Percentiles rank a stretch among this genome's conserved stretches.
Conservation (phyloP, 2,888 invertebrate genomes). For the Pelosia muscerda region DNA sequence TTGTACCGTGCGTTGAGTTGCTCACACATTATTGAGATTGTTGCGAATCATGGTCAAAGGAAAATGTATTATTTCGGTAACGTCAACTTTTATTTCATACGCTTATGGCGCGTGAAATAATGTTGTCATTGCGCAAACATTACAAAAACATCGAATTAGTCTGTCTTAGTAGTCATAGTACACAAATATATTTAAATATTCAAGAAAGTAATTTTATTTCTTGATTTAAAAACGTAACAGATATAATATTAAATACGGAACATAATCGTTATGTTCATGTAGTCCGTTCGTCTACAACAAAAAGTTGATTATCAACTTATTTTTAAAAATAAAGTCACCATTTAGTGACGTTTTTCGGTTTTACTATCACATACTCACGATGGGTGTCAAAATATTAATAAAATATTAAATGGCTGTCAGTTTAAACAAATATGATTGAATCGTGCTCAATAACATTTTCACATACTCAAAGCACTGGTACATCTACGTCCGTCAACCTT, state of each 20-base stretch:
- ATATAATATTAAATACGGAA: too few species aligned
- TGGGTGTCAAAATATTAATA: background rate
- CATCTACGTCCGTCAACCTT: slow-evolving; percentile 22
- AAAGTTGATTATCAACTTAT: background rate
- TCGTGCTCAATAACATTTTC: slow-evolving; percentile 22
- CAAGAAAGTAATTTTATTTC: background rate
- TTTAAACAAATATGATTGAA: background rate
- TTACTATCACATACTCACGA: background rate
- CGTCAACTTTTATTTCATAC: background rate
- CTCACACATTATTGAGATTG: slow-evolving; percentile 5
- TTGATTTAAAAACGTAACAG: background rate
- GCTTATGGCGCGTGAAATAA: background rate
- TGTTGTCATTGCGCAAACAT: background rate
- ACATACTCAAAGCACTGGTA: slow-evolving; percentile 41
- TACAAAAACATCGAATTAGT: background rate
- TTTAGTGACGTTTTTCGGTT: background rate
- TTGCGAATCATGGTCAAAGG: background rate
- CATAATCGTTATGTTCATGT: background rate
- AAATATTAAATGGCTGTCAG: background rate
- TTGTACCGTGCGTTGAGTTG: slow-evolving; percentile 32
- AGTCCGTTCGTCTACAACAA: background rate
- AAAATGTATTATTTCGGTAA: too few species aligned
- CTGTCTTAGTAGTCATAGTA: background rate
- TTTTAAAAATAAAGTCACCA: too few species aligned
- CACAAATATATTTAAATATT: background rate